These are phyloP conservation scores for Cynocephalus volans DNA, from an alignment of 2,113 vertebrate species.

Conservation along the genomic window DNA sequence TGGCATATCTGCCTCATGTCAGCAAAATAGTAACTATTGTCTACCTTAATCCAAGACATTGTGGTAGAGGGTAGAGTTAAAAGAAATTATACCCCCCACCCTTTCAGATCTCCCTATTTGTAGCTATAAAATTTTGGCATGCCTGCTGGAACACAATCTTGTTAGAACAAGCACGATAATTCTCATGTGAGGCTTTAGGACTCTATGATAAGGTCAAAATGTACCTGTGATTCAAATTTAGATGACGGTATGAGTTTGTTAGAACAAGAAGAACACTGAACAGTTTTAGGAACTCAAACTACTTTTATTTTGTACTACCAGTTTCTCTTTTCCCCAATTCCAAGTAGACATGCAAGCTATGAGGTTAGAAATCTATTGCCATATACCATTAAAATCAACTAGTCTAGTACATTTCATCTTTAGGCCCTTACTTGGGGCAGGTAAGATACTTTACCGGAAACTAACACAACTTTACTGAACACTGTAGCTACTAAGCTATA, in stretches of 20 bases:
- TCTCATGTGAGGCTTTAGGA: conserved; percentile 57
- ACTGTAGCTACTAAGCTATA: background rate
- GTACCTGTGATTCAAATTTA: conserved; percentile 68
- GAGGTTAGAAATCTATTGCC: background rate
- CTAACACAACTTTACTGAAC: background rate
- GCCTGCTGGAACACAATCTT: conserved; percentile 43
- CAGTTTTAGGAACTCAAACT: background rate
- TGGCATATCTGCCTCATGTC: background rate
- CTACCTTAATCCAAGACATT: conserved; percentile 43
- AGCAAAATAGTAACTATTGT: conserved; percentile 65
- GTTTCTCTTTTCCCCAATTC: background rate
- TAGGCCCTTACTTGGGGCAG: background rate
- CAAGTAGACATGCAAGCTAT: background rate
- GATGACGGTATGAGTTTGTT: conserved; percentile 5
- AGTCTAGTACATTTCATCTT: conserved; percentile 39
- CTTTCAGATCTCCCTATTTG: conserved; percentile 60
- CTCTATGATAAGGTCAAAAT: conserved; percentile 65
- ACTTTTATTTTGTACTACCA: background rate
- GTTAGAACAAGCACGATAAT: conserved; percentile 62
- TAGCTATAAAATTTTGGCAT: conserved; percentile 61
- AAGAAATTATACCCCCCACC: background rate
- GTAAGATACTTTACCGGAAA: background rate
- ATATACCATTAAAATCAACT: conserved; percentile 39
- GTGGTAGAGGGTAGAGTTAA: background rate
- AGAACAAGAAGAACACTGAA: conserved; percentile 13